Conservation (phyloP, 2,113 vertebrate species). For the Aphyosemion australe region DNA sequence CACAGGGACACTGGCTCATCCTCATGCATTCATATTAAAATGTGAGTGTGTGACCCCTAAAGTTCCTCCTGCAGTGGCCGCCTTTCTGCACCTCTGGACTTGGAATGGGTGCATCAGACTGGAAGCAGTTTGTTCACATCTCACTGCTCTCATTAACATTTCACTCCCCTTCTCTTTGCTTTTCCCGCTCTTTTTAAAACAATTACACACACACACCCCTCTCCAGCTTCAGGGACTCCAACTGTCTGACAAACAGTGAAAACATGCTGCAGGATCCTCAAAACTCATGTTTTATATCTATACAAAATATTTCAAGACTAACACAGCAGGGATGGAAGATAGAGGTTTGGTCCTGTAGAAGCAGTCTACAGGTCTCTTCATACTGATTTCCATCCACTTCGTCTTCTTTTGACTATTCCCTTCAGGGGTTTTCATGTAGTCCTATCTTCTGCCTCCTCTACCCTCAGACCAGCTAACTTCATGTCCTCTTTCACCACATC, state of each 20-base stretch:
- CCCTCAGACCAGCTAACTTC: too few species aligned
- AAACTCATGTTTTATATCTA: too few species aligned
- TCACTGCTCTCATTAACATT: constrained; percentile 70
- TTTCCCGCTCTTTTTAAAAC: constrained; percentile 23
- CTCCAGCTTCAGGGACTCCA: constrained; percentile 14
- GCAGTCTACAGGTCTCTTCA: too few species aligned
- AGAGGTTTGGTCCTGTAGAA: too few species aligned
- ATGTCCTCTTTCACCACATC: too few species aligned
- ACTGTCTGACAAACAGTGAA: constrained; percentile 25
- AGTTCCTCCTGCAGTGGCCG: constrained; percentile 19
- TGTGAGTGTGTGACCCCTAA: constrained; percentile 43
- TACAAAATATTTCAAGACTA: too few species aligned
- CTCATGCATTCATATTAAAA: constrained; percentile 38
- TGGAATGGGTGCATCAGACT: constrained; percentile 65
- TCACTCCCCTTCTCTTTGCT: constrained; percentile 37
- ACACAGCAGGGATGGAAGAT: too few species aligned
- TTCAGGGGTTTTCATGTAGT: too few species aligned
- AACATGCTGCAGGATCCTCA: constrained; percentile 16
- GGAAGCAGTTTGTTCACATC: constrained; percentile 67
- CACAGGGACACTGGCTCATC: constrained; percentile 33
- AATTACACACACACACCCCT: constrained; percentile 9
- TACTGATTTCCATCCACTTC: too few species aligned
- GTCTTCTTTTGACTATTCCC: too few species aligned
- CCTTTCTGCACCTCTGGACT: constrained; percentile 18
- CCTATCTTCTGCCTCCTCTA: too few species aligned